Conservation (phyloP, 1,140 invertebrate genomes). For the Danaus plexippus region DNA sequence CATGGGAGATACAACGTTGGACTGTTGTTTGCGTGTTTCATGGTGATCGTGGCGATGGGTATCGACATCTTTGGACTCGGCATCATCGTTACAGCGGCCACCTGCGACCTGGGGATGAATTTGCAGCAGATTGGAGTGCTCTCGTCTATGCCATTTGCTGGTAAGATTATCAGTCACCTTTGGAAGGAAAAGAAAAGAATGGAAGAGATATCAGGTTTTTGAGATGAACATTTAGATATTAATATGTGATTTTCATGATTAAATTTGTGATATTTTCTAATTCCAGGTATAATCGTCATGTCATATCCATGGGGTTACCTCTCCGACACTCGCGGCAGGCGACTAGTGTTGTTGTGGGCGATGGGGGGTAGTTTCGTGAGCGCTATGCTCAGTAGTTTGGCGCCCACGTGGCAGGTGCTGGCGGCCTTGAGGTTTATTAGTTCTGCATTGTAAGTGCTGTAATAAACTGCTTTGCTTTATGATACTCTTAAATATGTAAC, state of each 20-base stretch:
- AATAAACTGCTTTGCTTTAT: too few relatives aligned
- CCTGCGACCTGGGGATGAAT: conserved; percentile 47
- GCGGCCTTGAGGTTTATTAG: conserved; percentile 43
- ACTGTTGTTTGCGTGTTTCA: conserved; percentile 43
- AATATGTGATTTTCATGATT: background rate
- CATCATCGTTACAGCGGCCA: conserved; percentile 52
- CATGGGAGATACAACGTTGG: conserved; percentile 51
- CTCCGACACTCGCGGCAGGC: conserved; percentile 67
- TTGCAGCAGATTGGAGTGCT: conserved; percentile 45
- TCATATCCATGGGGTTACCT: conserved; percentile 72
- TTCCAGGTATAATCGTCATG: conserved; percentile 55
- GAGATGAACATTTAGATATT: too few relatives aligned
- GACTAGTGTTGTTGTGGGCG: conserved; percentile 59
- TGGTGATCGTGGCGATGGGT: conserved; percentile 54
- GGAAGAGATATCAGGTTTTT: too few relatives aligned
- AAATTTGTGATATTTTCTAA: too few relatives aligned
- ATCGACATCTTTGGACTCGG: conserved; percentile 58
- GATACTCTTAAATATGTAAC: too few relatives aligned
- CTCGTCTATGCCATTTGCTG: conserved; percentile 54
- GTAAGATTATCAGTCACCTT: conserved; percentile 19
- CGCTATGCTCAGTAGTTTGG: conserved; percentile 44
- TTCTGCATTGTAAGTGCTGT: conserved; percentile 41
- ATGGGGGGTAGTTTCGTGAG: conserved; percentile 49
- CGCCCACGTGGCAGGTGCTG: conserved; percentile 47
- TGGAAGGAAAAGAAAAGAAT: too few relatives aligned